Evolutionary conservation across 2,797 vertebrate genomes (phyloP).

Genomic region (Hirundo rustica): DNA sequence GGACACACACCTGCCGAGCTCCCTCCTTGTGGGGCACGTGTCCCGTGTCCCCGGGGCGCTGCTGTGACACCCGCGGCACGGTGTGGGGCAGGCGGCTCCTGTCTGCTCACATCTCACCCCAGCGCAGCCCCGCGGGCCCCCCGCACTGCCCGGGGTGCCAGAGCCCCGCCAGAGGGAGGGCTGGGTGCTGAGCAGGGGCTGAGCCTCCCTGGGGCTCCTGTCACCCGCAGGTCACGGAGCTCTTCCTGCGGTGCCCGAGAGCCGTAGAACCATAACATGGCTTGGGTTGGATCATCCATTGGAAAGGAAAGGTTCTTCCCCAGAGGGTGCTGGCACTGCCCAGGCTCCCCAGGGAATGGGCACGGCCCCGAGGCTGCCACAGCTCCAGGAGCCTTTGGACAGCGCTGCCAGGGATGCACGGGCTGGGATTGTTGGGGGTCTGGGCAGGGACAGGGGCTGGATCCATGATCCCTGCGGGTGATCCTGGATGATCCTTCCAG

Average conservation of each 20-base stretch:
- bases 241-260: neutral
- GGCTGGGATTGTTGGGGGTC: neutral
- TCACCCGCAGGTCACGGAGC: neutral
- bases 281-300: neutral
- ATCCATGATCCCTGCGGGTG: neutral
- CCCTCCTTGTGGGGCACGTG: rapidly evolving
- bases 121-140: rapidly evolving
- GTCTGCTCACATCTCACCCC: rapidly evolving
- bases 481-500: neutral
- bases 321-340: neutral
- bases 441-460: neutral
- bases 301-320: neutral
- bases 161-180: rapidly evolving
- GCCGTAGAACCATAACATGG: neutral
- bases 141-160: rapidly evolving
- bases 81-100: neutral
- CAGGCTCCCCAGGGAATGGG: neutral
- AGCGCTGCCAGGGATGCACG: neutral
- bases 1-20: neutral
- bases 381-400: neutral
- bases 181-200: neutral
- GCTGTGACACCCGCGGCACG: rapidly evolving
- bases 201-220: neutral
- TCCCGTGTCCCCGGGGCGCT: rapidly evolving
- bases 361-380: too few relatives aligned